Percentiles rank a stretch among this genome's conserved stretches.
Evolutionary conservation across 1,140 invertebrate genomes (phyloP).

Genomic region (Eumaeus atala): DNA sequence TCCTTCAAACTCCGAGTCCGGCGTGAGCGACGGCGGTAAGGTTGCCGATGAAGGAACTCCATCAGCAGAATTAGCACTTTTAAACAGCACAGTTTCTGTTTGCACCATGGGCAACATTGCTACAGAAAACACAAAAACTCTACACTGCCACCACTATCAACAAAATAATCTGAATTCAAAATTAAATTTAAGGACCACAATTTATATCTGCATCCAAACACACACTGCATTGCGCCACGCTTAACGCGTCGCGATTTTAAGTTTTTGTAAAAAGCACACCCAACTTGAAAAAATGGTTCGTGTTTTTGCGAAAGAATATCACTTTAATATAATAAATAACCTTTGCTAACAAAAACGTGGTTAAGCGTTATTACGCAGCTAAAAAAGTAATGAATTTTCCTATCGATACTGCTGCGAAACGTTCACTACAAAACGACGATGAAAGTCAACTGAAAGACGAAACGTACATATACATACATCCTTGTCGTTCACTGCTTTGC

Average conservation of each 20-base stretch:
- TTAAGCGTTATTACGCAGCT: conserved; percentile 64
- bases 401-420: conserved; percentile 66
- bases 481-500: conserved; percentile 60
- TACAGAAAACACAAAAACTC: conserved; percentile 43
- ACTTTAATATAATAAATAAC: conserved; percentile 23
- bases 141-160: conserved; percentile 44
- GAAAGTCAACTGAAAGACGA: conserved; percentile 73
- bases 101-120: conserved; percentile 67
- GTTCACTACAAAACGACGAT: conserved; percentile 70
- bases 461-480: conserved; percentile 69
- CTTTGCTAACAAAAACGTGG: conserved; percentile 36
- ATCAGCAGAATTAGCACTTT: conserved; percentile 48
- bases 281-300: conserved; percentile 20
- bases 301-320: conserved; percentile 14
- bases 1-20: conserved; percentile 60
- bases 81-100: conserved; percentile 56
- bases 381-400: conserved; percentile 61
- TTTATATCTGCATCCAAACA: conserved; percentile 61
- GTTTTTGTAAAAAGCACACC: conserved; percentile 23
- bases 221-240: conserved; percentile 71
- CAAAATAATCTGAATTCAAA: conserved; percentile 35
- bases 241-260: conserved; percentile 53
- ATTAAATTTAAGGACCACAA: conserved; percentile 49
- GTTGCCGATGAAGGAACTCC: conserved; percentile 48
- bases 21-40: conserved; percentile 53